A percentile compares a stretch with the other conserved stretches of the same genome.
phyloP scores from a whole-genome alignment of 2,888 invertebrate species.

The Eudiplozoon nipponicum region DNA sequence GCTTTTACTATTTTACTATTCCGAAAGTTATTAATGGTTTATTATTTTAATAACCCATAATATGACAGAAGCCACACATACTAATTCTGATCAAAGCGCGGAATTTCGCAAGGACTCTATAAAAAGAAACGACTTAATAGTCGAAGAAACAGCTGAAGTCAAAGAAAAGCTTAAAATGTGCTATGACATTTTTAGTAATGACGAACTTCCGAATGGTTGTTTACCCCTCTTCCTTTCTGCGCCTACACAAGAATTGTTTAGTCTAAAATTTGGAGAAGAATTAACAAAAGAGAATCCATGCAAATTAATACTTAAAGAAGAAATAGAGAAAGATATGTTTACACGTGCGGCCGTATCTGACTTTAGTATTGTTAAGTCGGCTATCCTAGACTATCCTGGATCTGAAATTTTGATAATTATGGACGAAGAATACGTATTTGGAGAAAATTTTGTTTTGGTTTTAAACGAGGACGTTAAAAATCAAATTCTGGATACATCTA shows the following conservation, averaged over 20 bases:
- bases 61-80: too few species aligned
- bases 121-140: too few species aligned
- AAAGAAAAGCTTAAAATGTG: too few species aligned
- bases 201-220: constrained; percentile 23
- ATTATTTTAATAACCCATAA: too few species aligned
- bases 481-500: constrained; percentile 18
- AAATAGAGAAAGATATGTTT: constrained; percentile 23
- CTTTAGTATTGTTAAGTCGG: constrained; percentile 23
- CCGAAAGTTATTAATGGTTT: too few species aligned
- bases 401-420: constrained; percentile 26
- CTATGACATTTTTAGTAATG: too few species aligned
- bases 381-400: constrained; percentile 24
- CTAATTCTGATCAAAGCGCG: too few species aligned
- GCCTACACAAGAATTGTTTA: constrained; percentile 25
- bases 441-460: constrained; percentile 26
- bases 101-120: too few species aligned
- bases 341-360: constrained; percentile 26
- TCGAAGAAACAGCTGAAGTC: too few species aligned
- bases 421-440: constrained; percentile 25
- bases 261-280: constrained; percentile 22
- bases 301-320: constrained; percentile 23
- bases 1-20: too few species aligned
- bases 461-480: constrained; percentile 25
- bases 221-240: constrained; percentile 24
- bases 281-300: constrained; percentile 23